These are phyloP conservation scores for Connochaetes taurinus DNA, from an alignment of 2,113 vertebrate genomes.

Conservation along the genomic window DNA sequence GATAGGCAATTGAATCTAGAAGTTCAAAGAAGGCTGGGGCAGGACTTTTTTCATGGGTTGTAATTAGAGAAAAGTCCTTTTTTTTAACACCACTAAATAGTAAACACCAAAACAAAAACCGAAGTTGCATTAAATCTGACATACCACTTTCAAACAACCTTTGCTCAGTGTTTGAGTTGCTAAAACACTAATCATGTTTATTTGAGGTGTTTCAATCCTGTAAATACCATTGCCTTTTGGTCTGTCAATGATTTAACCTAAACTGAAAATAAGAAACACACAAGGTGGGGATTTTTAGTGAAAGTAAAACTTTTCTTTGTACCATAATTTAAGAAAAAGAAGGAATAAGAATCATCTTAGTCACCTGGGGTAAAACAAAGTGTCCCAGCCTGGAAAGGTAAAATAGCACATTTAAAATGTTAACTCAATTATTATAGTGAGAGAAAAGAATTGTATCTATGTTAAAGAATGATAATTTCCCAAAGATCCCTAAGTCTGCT, in stretches of 20 bases:
- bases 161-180: background rate
- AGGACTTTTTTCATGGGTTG: background rate
- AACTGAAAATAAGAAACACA: background rate
- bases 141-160: background rate
- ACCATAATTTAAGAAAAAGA: background rate
- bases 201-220: background rate
- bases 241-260: background rate
- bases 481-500: background rate
- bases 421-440: background rate
- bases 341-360: background rate
- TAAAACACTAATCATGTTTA: background rate
- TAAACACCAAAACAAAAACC: background rate
- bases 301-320: background rate
- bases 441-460: background rate
- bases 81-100: background rate
- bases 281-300: background rate
- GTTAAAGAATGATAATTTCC: background rate
- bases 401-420: background rate
- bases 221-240: conserved; percentile 10
- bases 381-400: background rate
- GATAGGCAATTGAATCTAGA: conserved; percentile 36
- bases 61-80: conserved; percentile 31
- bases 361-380: background rate
- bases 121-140: background rate
- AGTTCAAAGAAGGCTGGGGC: background rate